Evolutionary conservation across 2,888 invertebrate genomes (phyloP).

Genomic region (Nipponacmea schrenckii): DNA sequence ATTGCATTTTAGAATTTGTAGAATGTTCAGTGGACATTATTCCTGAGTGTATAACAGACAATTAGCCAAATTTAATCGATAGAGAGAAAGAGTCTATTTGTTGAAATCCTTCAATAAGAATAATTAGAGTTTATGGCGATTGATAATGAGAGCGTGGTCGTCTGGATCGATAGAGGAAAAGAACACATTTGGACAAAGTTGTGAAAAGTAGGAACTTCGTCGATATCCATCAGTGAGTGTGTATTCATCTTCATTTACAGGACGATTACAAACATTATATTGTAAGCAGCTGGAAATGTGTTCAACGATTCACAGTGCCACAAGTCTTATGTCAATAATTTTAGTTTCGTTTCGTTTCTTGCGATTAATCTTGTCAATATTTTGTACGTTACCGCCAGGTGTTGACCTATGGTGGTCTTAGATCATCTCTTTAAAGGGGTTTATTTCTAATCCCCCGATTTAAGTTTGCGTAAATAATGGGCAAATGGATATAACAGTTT

Average conservation of each 20-base stretch:
- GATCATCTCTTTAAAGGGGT: background rate
- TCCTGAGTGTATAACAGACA: too few species aligned
- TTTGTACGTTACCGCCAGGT: background rate
- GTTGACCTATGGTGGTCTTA: slow-evolving; percentile 2
- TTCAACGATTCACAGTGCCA: slow-evolving; percentile 4
- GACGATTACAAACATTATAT: slow-evolving; percentile 6
- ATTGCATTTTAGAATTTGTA: too few species aligned
- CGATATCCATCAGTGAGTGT: slow-evolving; percentile 8
- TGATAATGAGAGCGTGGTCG: background rate
- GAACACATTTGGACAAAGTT: slow-evolving; percentile 24
- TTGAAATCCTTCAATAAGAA: slow-evolving; percentile 2
- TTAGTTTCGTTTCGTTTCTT: slow-evolving; percentile 8
- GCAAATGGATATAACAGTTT: slow-evolving; percentile 5
- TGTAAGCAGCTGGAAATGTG: slow-evolving; percentile 6
- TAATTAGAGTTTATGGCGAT: slow-evolving; percentile 6
- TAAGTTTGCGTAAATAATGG: slow-evolving; percentile 5
- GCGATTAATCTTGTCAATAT: slow-evolving; percentile 6
- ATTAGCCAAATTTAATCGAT: background rate
- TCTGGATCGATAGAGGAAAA: slow-evolving; percentile 19
- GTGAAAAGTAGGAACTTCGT: slow-evolving; percentile 3
- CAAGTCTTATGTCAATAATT: slow-evolving; percentile 7
- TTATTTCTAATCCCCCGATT: slow-evolving; percentile 3
- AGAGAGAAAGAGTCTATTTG: background rate
- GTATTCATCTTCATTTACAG: slow-evolving; percentile 5
- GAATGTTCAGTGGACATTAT: too few species aligned